phyloP scores from a whole-genome alignment of 2,113 vertebrate species.

The Brachirus orientalis region DNA sequence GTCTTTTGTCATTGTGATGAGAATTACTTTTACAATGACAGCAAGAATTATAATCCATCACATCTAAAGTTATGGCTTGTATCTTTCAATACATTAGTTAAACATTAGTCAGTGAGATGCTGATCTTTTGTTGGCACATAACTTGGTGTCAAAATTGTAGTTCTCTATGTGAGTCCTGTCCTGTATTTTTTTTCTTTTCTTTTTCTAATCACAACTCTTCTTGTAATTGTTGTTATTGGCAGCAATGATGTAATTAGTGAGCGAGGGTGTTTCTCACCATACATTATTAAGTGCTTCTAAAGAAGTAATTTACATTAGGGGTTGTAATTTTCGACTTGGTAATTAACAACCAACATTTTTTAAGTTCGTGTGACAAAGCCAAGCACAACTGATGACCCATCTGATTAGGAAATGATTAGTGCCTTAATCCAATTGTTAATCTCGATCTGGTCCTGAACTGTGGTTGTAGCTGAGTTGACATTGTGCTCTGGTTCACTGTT shows the following conservation, averaged over 20 bases:
- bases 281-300: constrained; percentile 14
- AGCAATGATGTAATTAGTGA: constrained; percentile 28
- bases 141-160: too few relatives aligned
- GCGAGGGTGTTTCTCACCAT: not conserved
- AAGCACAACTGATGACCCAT: not conserved
- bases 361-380: not conserved
- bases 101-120: not conserved
- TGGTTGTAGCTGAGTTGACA: too few relatives aligned
- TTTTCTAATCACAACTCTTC: too few relatives aligned
- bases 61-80: too few relatives aligned
- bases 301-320: constrained; percentile 8
- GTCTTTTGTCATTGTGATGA: not conserved
- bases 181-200: not conserved
- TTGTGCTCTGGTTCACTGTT: too few relatives aligned
- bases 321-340: constrained; percentile 10
- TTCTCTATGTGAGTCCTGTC: not conserved
- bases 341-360: constrained; percentile 32
- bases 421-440: not conserved
- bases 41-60: not conserved
- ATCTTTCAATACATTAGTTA: not conserved
- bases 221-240: not conserved
- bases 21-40: not conserved
- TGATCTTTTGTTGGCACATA: not conserved
- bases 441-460: too few relatives aligned
- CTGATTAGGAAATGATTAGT: not conserved